Evolutionary conservation across 2,888 invertebrate genomes (phyloP), one percentile per base, ranked within the genome.

Genomic region (Neoaliturus tenellus): DNA sequence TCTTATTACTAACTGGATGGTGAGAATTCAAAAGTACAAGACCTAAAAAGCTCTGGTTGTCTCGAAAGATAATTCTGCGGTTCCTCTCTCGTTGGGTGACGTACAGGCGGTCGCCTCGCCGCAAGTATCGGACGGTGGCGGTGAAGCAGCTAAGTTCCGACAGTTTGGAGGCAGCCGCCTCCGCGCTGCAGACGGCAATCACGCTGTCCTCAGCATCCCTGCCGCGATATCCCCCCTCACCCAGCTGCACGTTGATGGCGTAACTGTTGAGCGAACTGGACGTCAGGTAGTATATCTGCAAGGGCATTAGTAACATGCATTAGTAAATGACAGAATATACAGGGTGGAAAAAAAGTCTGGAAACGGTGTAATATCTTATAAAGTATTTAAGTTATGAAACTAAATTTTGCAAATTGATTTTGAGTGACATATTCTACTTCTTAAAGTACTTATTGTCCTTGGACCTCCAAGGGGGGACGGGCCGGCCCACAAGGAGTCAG

Each of bases 201-300:
- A 85, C 83, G 12, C 23, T 75, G 20, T 71, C 75, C n/a, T 85
- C 85, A 1, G 28, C 39, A 8, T 41, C 67, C 20, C 58, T 67
- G n/a, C n/a, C n/a, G 0, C 35, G 44, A 2, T 33, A 48, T 39
- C 55, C 62, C 20, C 58, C 23, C n/a, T 75, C 62, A 1, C 44
- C 75, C 17, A 41, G 48, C 35, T 84, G 62, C n/a, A 86, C 31
- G 25, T 85, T 86, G 10, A 87, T 86, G 2, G 86, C 85, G 71
- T 85, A 87, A 69, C 86, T 86, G 83, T 85, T 85, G 55, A 82
- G 62, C n/a, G 82, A 51, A 20, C 83, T 82, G 10, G 85, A 80
- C 6, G 85, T 85, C 80, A 86, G 83, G 67, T 87, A 87, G 71
- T 85, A 86, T 25, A 87, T 85, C 87, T 87, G 84, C 17, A 81